Evolutionary conservation across 2,888 invertebrate genomes (phyloP).

Genomic region (Phymatocera aterrima): DNA sequence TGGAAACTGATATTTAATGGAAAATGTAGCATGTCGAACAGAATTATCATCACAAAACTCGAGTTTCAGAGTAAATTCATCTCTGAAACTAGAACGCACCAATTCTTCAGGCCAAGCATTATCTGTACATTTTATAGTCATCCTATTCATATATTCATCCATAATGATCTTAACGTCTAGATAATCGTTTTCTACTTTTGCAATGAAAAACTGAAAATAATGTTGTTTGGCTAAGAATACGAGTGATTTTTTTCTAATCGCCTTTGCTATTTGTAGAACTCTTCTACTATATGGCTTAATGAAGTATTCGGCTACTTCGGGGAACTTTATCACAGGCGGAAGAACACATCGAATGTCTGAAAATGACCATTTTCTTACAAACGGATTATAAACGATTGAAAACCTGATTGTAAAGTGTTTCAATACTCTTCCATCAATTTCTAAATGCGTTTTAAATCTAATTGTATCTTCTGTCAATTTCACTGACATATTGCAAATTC

Average conservation of each 20-base stretch:
- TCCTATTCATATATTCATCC: slow-evolving; percentile 4
- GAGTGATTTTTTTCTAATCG: not conserved
- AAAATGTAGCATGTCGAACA: not conserved
- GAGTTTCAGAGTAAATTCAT: not conserved
- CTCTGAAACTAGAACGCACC: not conserved
- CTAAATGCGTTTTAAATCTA: slow-evolving; percentile 47
- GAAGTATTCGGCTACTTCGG: not conserved
- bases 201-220: slow-evolving; percentile 42
- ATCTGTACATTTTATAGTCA: slow-evolving; percentile 2
- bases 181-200: slow-evolving; percentile 30
- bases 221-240: slow-evolving; percentile 24
- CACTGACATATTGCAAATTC: slow-evolving; percentile 34
- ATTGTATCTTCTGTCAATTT: slow-evolving; percentile 20
- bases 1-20: not conserved
- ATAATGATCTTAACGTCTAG: slow-evolving; percentile 32
- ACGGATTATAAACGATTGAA: slow-evolving; percentile 38
- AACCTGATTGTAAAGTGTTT: slow-evolving; percentile 37
- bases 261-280: not conserved
- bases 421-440: slow-evolving; percentile 25
- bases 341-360: slow-evolving; percentile 36
- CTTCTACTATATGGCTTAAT: slow-evolving; percentile 35
- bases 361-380: slow-evolving; percentile 48
- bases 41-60: not conserved
- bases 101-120: slow-evolving; percentile 39
- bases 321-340: slow-evolving; percentile 26